Conservation (phyloP, 2,113 vertebrate species). For the Chlorodrepanis virens region DNA sequence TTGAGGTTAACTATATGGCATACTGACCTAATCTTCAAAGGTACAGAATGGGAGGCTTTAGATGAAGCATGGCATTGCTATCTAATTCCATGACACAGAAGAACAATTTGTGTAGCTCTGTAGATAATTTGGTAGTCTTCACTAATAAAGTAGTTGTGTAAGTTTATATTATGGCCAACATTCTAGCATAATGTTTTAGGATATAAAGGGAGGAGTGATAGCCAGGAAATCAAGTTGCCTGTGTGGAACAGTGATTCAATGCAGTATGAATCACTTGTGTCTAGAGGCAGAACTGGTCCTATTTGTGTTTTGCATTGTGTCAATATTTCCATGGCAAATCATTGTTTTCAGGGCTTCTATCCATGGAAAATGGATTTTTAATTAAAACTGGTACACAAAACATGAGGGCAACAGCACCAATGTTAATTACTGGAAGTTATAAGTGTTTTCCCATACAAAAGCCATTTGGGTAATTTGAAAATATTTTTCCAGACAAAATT, state of each 20-base stretch:
- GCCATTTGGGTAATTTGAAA: not conserved
- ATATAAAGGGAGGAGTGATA: not conserved
- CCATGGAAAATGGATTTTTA: not conserved
- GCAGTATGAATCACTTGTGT: slow-evolving; percentile 22
- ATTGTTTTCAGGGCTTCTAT: not conserved
- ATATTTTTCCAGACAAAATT: not conserved
- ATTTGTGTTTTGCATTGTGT: not conserved
- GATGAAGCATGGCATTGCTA: not conserved
- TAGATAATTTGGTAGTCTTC: not conserved
- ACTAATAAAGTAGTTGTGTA: not conserved
- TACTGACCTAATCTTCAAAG: slow-evolving; percentile 48
- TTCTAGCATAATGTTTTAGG: not conserved
- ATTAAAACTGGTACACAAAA: not conserved
- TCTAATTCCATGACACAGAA: not conserved
- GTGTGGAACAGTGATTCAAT: not conserved
- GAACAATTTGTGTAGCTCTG: not conserved
- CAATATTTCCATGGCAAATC: slow-evolving; percentile 24
- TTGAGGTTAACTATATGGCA: slow-evolving; percentile 52
- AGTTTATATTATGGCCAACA: not conserved
- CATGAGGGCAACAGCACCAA: not conserved
- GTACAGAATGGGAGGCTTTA: not conserved
- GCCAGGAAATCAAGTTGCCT: not conserved
- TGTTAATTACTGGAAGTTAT: not conserved
- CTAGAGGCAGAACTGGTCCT: not conserved
- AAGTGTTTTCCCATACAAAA: not conserved